These are phyloP conservation scores for Eumeta japonica DNA, from an alignment of 1,140 invertebrate genomes.

Conservation along the genomic window DNA sequence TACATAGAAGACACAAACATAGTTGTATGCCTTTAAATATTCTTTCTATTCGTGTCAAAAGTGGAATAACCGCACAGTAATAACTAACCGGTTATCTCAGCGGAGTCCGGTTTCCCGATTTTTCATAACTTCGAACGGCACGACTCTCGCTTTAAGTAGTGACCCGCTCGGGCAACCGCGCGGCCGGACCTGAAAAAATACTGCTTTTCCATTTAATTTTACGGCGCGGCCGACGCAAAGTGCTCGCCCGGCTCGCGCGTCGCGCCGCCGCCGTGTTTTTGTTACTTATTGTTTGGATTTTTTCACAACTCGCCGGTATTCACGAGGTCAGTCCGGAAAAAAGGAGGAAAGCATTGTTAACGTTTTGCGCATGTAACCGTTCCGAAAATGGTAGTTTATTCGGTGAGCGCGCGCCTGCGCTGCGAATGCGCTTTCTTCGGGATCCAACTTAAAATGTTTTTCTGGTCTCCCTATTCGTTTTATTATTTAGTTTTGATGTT, in stretches of 20 bases:
- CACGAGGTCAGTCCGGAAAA: neutral
- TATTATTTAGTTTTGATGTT: neutral
- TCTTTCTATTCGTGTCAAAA: no score
- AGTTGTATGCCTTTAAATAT: no score
- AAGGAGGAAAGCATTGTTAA: conserved; percentile 13
- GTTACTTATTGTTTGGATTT: conserved; percentile 14
- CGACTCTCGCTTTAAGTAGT: conserved; percentile 14
- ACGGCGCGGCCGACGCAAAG: conserved; percentile 16
- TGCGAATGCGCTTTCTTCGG: no score
- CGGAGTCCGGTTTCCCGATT: conserved; percentile 28
- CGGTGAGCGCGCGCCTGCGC: no score
- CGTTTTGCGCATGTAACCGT: conserved; percentile 6
- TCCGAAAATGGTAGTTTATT: neutral
- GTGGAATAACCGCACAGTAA: conserved; percentile 20
- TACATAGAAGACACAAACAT: no score
- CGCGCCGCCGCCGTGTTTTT: conserved; percentile 9
- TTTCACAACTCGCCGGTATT: conserved; percentile 10
- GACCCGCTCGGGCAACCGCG: conserved; percentile 22
- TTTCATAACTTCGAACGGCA: conserved; percentile 28
- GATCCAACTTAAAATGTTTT: no score
- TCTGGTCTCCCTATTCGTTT: no score
- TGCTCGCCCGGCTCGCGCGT: conserved; percentile 12
- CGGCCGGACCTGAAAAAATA: conserved; percentile 7
- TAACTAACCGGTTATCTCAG: conserved; percentile 30
- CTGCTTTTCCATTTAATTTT: conserved; percentile 24